Base-by-base conservation (phyloP, 2,113 vertebrate species). In the Xenus cinereus region DNA sequence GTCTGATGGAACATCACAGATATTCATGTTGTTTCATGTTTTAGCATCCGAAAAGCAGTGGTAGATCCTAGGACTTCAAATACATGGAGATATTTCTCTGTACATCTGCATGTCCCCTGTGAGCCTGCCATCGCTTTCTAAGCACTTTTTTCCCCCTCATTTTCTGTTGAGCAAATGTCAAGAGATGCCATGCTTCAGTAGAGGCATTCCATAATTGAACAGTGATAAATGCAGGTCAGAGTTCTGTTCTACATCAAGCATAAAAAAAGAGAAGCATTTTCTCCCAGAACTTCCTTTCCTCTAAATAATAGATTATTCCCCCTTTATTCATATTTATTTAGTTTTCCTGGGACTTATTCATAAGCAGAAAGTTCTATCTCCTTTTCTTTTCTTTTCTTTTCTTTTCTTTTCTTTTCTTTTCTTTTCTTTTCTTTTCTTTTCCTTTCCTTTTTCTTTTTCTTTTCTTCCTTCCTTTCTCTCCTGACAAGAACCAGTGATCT, bases 341-440 rank as follows among this genome's bases (percentile, higher is more conserved):
- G 8, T 45, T 77, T 63, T 9, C 23, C 45, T 87, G 12, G 22
- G 15, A 63, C 15, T 46, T 59, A 54, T 48, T 68, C 2, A 76
- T 37, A 81, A 82, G 32, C 48, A 75, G 30, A 62, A 56, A 5
- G 5, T 64, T 82, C 17, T 21, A 23, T 3, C 8, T 27, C 7
- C 3, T 12, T 4, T 4, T 23, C 46, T 8, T 28, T 5, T 14
- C 12, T 19, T 24, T 15, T 22, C 21, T 5, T 23, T 48, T 12
- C 46, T 10, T 22, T 48, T 48, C 21, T 12, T 26, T 7, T 3
- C 20, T 6, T 4, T 22, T 4, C 7, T 5, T 23, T 9, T 9
- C 5, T 4, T 26, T 10, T 2, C 12, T 20, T 45, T 45, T 20
- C 8, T 8, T 35, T 15, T 4, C n/a, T 33, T 12, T 2, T 9